Evolutionary conservation across 2,797 vertebrate genomes (phyloP), one percentile per base, ranked within the genome.

Genomic region (Mallotus villosus): DNA sequence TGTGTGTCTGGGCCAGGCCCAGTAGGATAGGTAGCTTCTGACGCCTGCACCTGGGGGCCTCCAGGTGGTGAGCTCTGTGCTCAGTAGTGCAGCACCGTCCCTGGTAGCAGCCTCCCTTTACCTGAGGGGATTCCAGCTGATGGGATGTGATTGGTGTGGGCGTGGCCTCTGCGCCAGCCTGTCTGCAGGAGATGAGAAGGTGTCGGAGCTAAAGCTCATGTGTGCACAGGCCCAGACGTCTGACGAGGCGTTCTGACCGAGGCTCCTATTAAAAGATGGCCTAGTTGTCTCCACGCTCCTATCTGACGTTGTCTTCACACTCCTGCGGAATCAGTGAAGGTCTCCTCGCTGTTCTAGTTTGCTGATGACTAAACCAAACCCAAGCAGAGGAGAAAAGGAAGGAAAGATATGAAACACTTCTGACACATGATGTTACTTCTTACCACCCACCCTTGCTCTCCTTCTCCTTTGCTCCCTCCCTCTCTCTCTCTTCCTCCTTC

Each of bases 241-340:
- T 72, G n/a, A 73, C 37, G 9, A 68, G 46, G 51, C 68, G n/a
- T n/a, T n/a, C n/a, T n/a, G n/a, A 73, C 67, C 37, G 9, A 68
- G 46, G 51, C 68, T 80, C 78, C 85, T 86, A 84, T 88, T 87
- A 82, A 86, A 88, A 86, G 80, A 78, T 61, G 84, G 70, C 84
- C 87, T 70, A 70, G 32, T 87, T 89, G 78, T 71, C 64, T 74
- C 59, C 59, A 22, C 14, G 66, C 22, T 17, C 14, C 49, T 29
- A 7, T 71, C 55, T n/a, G n/a, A 21, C 19, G 51, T 53, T 1
- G 16, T 53, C 17, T 14, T 51, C 8, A 51, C 46, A 49, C 46
- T 49, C 46, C 14, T 3, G 6, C 32, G 19, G 41, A 11, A 14
- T 11, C 41, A 46, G 51, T 55, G 19, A 55, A 55, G 51, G 3